These are phyloP conservation scores for Nemapogon koenigi DNA, from an alignment of 2,888 invertebrate genomes.

Conservation along the genomic window DNA sequence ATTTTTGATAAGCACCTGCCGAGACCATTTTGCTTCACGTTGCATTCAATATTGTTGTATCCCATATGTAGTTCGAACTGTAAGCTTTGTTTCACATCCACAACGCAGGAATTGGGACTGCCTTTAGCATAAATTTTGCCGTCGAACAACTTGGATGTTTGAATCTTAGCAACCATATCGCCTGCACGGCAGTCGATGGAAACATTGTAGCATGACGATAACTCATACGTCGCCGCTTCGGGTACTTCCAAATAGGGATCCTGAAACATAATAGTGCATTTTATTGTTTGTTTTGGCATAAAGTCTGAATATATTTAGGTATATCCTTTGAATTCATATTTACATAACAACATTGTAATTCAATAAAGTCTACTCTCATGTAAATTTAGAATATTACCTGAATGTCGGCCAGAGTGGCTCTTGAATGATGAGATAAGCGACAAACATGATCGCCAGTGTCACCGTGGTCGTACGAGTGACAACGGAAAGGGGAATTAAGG, in stretches of 20 bases:
- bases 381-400: constrained; percentile 63
- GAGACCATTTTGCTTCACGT: constrained; percentile 87
- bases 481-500: constrained; percentile 86
- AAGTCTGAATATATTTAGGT: neutral
- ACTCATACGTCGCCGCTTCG: constrained; percentile 90
- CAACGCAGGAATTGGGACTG: constrained; percentile 90
- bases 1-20: constrained; percentile 66
- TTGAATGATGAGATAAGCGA: constrained; percentile 89
- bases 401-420: constrained; percentile 86
- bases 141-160: constrained; percentile 90
- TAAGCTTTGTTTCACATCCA: constrained; percentile 85
- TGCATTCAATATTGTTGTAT: constrained; percentile 91
- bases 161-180: constrained; percentile 92
- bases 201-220: constrained; percentile 93
- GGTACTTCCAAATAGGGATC: constrained; percentile 90
- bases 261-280: constrained; percentile 39
- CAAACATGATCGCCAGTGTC: constrained; percentile 94
- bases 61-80: constrained; percentile 93
- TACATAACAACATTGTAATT: neutral
- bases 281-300: constrained; percentile 4
- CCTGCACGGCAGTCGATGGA: constrained; percentile 91
- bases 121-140: constrained; percentile 96
- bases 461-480: constrained; percentile 93
- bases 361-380: too few relatives aligned
- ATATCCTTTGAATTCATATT: too few relatives aligned